Percentiles rank a stretch among this genome's conserved stretches.
Conservation (phyloP, 2,113 vertebrate species). For the Macroglossus sobrinus region DNA sequence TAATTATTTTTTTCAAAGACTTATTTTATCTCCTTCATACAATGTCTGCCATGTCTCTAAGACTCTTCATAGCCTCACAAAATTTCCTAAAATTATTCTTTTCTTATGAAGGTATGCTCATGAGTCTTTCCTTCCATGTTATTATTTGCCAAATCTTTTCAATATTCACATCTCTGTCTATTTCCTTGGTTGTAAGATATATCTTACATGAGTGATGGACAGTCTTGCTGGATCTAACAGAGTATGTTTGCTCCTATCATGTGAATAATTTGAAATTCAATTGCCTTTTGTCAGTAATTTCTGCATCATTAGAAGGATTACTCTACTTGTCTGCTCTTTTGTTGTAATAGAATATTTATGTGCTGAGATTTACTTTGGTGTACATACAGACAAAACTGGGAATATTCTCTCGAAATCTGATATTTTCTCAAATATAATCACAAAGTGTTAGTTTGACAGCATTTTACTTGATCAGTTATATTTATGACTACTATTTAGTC, state of each 20-base stretch:
- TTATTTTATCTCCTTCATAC: neutral
- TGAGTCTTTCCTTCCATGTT: accelerated
- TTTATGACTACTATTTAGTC: neutral
- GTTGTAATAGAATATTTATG: neutral
- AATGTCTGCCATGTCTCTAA: neutral
- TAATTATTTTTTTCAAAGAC: neutral
- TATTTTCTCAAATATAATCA: neutral
- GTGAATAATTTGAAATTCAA: neutral
- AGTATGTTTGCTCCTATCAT: neutral
- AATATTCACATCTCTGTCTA: neutral
- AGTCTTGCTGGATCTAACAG: neutral
- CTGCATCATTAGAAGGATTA: neutral
- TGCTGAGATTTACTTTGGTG: neutral
- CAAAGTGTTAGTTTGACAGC: neutral
- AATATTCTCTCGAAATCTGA: neutral
- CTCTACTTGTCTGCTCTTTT: neutral
- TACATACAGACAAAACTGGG: neutral
- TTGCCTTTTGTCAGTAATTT: neutral
- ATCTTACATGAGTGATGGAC: accelerated
- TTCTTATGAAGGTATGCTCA: neutral
- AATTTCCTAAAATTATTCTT: neutral
- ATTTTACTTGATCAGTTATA: neutral
- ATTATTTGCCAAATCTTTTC: neutral
- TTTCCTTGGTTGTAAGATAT: neutral
- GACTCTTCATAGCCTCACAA: neutral